These are phyloP conservation scores for Passerina amoena DNA, from an alignment of 2,113 vertebrate species.

Conservation along the genomic window DNA sequence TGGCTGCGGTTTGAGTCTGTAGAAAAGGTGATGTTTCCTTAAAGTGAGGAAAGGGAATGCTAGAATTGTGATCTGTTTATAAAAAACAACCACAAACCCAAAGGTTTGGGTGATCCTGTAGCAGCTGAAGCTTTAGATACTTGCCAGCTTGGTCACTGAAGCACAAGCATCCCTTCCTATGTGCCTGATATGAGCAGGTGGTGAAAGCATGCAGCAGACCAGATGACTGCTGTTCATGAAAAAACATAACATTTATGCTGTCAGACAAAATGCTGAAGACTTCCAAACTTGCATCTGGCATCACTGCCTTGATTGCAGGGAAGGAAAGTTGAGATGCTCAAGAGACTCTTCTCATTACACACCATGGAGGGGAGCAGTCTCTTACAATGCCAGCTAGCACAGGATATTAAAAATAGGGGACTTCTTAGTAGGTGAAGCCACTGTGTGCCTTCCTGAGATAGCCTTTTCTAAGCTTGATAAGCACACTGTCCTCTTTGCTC, in stretches of 20 bases:
- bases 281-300: slow-evolving; percentile 51
- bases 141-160: neutral
- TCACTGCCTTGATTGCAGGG: slow-evolving; percentile 13
- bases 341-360: neutral
- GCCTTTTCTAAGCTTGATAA: neutral
- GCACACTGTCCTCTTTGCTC: neutral
- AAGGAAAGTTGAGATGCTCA: fast-evolving
- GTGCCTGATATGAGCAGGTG: neutral
- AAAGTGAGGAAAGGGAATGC: neutral
- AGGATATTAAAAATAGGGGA: neutral
- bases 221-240: slow-evolving; percentile 43
- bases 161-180: neutral
- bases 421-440: neutral
- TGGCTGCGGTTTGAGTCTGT: neutral
- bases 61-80: neutral
- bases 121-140: neutral
- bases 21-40: neutral
- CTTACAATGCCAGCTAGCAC: neutral
- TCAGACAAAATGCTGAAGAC: slow-evolving; percentile 28
- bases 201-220: neutral
- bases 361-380: fast-evolving
- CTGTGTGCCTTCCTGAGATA: neutral
- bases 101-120: neutral
- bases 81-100: fast-evolving
- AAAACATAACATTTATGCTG: slow-evolving; percentile 51